Evolutionary conservation across 1,140 invertebrate genomes (phyloP), one percentile per base, ranked within the genome.

Genomic region (Theocolax elegans): DNA sequence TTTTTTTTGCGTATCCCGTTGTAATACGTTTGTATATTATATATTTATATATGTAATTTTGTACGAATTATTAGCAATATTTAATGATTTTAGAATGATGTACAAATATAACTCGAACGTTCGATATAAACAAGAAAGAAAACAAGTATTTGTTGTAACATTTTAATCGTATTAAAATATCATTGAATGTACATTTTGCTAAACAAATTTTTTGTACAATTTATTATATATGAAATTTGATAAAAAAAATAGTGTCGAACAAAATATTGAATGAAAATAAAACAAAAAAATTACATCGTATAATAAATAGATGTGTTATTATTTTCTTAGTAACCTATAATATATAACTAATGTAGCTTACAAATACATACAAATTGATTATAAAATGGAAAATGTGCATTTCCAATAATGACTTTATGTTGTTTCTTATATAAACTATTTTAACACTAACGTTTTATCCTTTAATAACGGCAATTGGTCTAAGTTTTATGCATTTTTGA

Each of bases 391-490:
- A 60, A 42, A 35, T 17, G 27, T 23, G 25, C n/a, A 15, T 58
- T 58, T 58, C 35, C n/a, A n/a, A n/a, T n/a, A n/a, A n/a, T n/a
- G n/a, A n/a, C n/a, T n/a, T n/a, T n/a, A n/a, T n/a, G n/a, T n/a
- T n/a, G n/a, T n/a, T n/a, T n/a, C n/a, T n/a, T n/a, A n/a, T n/a
- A n/a, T n/a, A n/a, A n/a, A n/a, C n/a, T n/a, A n/a, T n/a, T n/a
- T n/a, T n/a, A n/a, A n/a, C n/a, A n/a, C n/a, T n/a, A n/a, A n/a
- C n/a, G n/a, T n/a, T n/a, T 92, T 87, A 95, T 72, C 98, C 98
- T 87, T 99, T 99, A 72, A 99, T 99, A 23, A 99, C 98, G 46
- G 97, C 98, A 81, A 99, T 98, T 2, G 98, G 98, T 78, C 96
- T 89, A 73, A 99, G 88, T 88, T 99, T 99, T 25, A 99, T 94